phyloP scores from a whole-genome alignment of 1,140 invertebrate species.

The Nilaparvata lugens region DNA sequence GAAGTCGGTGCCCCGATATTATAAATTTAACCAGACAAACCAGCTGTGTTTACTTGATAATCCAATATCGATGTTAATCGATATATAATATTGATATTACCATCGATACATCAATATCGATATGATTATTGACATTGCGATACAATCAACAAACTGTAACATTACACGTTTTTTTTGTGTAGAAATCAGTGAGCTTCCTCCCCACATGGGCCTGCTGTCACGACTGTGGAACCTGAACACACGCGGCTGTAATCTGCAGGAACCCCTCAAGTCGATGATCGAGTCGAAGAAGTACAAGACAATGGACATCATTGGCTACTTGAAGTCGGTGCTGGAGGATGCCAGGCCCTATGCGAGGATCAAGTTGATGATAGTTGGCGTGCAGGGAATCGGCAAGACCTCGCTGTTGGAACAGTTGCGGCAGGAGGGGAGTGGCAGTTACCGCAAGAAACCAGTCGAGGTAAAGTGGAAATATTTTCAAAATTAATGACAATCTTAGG shows the following conservation, averaged over 20 bases:
- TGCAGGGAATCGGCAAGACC: conserved; percentile 90
- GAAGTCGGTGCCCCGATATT: too few species aligned
- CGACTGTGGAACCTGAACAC: conserved; percentile 95
- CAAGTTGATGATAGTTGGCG: conserved; percentile 96
- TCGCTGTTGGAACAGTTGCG: conserved; percentile 80
- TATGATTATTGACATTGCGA: too few species aligned
- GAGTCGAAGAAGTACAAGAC: conserved; percentile 90
- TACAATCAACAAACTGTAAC: too few species aligned
- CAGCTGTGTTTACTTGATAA: too few species aligned
- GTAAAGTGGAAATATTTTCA: conserved; percentile 41
- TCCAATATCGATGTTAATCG: too few species aligned
- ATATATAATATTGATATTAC: too few species aligned
- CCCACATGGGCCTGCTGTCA: conserved; percentile 87
- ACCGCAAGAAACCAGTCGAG: conserved; percentile 63
- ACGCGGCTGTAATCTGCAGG: conserved; percentile 76
- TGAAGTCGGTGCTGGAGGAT: conserved; percentile 83
- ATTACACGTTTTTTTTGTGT: conserved; percentile 31
- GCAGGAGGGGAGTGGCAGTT: conserved; percentile 69
- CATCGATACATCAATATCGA: too few species aligned
- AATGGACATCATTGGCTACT: conserved; percentile 91
- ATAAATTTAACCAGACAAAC: too few species aligned
- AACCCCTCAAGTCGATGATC: conserved; percentile 87
- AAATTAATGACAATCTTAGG: neutral
- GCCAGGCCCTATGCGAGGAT: conserved; percentile 89
- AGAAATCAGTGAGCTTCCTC: conserved; percentile 78